Percentiles rank a stretch among this genome's conserved stretches.
phyloP scores from a whole-genome alignment of 1,140 invertebrate species.

The Drosophila pachea region DNA sequence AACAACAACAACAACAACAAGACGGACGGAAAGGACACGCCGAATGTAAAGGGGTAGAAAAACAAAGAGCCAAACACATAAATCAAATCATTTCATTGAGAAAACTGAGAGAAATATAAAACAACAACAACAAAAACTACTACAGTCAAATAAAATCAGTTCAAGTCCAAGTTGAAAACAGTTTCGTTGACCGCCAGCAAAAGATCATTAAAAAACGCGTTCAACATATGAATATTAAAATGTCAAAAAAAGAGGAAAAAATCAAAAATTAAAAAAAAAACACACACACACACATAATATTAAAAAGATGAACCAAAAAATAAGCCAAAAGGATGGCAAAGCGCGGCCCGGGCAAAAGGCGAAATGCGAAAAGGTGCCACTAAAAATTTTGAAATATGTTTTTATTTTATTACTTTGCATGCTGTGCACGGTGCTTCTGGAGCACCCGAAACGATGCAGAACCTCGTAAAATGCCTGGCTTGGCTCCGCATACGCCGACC shows the following conservation, averaged over 20 bases:
- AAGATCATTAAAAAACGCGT: slow-evolving; percentile 45
- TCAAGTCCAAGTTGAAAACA: slow-evolving; percentile 20
- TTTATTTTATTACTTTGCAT: slow-evolving; percentile 76
- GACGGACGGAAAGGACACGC: slow-evolving; percentile 25
- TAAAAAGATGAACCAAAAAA: slow-evolving; percentile 11
- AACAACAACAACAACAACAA: not conserved
- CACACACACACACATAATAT: slow-evolving; percentile 23
- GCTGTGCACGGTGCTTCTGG: slow-evolving; percentile 74
- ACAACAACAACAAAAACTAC: slow-evolving; percentile 17
- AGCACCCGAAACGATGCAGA: slow-evolving; percentile 66
- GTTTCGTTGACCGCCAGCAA: slow-evolving; percentile 35
- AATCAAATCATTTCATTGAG: slow-evolving; percentile 77
- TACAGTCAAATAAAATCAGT: slow-evolving; percentile 12
- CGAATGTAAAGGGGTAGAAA: slow-evolving; percentile 22
- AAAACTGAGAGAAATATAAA: slow-evolving; percentile 61
- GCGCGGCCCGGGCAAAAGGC: slow-evolving; percentile 16
- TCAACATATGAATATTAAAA: slow-evolving; percentile 50
- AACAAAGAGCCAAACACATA: slow-evolving; percentile 61
- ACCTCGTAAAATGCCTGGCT: slow-evolving; percentile 56
- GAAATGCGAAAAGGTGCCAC: slow-evolving; percentile 65
- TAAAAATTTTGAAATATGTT: slow-evolving; percentile 78
- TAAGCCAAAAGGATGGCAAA: slow-evolving; percentile 27
- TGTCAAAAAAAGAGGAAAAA: slow-evolving; percentile 36
- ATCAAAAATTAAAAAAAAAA: slow-evolving; percentile 7
- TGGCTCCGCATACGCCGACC: slow-evolving; percentile 13